Conservation (phyloP, 2,888 invertebrate species). For the Cepaea hortensis region DNA sequence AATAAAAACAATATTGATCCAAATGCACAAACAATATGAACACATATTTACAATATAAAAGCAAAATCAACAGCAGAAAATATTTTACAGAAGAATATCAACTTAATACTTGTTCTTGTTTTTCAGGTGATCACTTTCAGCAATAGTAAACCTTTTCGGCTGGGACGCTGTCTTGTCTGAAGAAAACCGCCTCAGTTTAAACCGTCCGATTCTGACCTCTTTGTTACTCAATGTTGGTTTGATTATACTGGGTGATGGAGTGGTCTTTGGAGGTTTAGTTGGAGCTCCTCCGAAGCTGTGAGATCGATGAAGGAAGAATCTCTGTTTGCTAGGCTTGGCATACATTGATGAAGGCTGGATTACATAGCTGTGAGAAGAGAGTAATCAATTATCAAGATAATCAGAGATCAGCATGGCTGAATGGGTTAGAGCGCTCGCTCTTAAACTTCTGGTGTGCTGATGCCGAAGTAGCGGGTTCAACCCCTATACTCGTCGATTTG, state of each 20-base stretch:
- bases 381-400: not conserved
- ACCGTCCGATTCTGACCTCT: conserved; percentile 42
- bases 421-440: too few relatives aligned
- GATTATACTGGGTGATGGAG: not conserved
- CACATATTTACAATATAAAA: too few relatives aligned
- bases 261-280: conserved; percentile 3
- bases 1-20: too few relatives aligned
- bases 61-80: too few relatives aligned
- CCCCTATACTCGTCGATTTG: too few relatives aligned
- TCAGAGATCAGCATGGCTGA: not conserved
- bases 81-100: not conserved
- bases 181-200: conserved; percentile 41
- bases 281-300: conserved; percentile 51
- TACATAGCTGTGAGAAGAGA: conserved; percentile 60
- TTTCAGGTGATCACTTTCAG: not conserved
- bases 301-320: conserved; percentile 53
- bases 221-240: not conserved
- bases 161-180: conserved; percentile 28
- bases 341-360: conserved; percentile 70
- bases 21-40: not conserved
- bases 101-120: conserved; percentile 10
- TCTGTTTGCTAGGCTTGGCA: conserved; percentile 64
- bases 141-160: not conserved
- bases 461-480: too few relatives aligned
- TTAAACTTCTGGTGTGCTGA: too few relatives aligned